Percentiles rank a stretch among this genome's conserved stretches.
Conservation (phyloP, 2,888 invertebrate genomes). For the Camponotus fellah region DNA sequence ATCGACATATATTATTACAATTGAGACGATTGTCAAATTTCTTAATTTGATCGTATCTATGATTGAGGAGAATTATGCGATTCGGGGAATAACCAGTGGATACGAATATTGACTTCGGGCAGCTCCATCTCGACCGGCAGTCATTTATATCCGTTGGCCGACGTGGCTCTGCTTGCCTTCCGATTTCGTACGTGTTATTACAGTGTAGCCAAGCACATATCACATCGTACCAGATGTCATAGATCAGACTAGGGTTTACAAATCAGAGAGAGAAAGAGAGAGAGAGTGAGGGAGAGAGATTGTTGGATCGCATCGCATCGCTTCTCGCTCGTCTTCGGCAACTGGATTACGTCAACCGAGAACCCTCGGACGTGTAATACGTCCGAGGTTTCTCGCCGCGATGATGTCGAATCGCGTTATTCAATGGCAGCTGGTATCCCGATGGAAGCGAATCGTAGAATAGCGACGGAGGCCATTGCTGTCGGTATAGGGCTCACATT, state of each 20-base stretch:
- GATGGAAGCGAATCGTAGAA: conserved; percentile 66
- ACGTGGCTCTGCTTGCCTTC: conserved; percentile 27
- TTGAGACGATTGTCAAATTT: background rate
- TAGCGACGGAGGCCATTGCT: conserved; percentile 43
- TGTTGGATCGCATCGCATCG: conserved; percentile 38
- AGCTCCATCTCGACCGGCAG: conserved; percentile 32
- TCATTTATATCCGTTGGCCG: conserved; percentile 48
- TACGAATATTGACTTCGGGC: conserved; percentile 44
- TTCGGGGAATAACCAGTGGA: background rate
- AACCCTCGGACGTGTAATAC: conserved; percentile 61
- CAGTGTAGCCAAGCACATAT: conserved; percentile 34
- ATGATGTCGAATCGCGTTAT: conserved; percentile 53
- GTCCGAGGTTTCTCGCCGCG: conserved; percentile 57
- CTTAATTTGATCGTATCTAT: conserved; percentile 1
- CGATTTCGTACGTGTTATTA: conserved; percentile 52
- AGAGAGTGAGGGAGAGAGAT: background rate
- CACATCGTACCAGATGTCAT: conserved; percentile 45
- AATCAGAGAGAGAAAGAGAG: conserved; percentile 9
- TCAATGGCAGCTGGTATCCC: conserved; percentile 71
- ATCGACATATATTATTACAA: background rate
- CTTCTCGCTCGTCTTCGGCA: conserved; percentile 58
- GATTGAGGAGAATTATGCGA: conserved; percentile 15
- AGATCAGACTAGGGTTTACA: conserved; percentile 46
- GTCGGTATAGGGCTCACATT: conserved; percentile 75
- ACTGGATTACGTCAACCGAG: conserved; percentile 69